Base-by-base conservation (phyloP, 2,113 vertebrate species). In the Sialia sialis region DNA sequence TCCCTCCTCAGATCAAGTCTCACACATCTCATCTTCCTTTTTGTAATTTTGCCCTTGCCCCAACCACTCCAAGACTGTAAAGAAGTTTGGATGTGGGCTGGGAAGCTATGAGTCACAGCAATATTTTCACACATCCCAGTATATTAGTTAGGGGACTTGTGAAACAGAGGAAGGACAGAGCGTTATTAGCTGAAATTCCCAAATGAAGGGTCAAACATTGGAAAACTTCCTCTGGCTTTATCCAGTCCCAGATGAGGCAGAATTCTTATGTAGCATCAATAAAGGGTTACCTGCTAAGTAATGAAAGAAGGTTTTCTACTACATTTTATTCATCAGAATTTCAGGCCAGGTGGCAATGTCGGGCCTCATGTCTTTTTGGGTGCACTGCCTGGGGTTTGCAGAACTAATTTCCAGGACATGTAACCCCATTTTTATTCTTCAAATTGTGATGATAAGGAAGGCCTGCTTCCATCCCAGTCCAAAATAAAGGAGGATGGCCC, bases 151-250 rank as follows among this genome's bases (percentile, higher is more conserved):
- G 79, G 93, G 90, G 90, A 92, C 72, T 73, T 84, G 79, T 74
- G 90, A 93, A 90, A 80, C 89, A 94, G 79, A 95, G 85, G 91
- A 81, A 95, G 75, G 93, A 84, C 87, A 41, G 58, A 46, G 62
- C 70, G 25, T 94, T 95, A 90, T 93, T 95, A 95, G 94, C 10
- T 95, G 85, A 88, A 95, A 95, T 95, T 94, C 95, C 86, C 94
- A 92, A 84, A 91, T 87, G 91, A 92, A 60, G 79, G 48, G 52
- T 36, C 87, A 88, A 97, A 94, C 1, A 1, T 78, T 86, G 87
- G 51, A 91, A 87, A 91, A 70, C 4, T 48, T 48, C 19, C 41
- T 67, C 43, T 88, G 87, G 25, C 93, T 83, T 84, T 63, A 67
- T 67, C 70, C 6, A 4, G 46, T 32, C 34, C 46, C 27, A 34